Conservation (phyloP, 1,140 invertebrate species). For the Apolygus lucorum region DNA sequence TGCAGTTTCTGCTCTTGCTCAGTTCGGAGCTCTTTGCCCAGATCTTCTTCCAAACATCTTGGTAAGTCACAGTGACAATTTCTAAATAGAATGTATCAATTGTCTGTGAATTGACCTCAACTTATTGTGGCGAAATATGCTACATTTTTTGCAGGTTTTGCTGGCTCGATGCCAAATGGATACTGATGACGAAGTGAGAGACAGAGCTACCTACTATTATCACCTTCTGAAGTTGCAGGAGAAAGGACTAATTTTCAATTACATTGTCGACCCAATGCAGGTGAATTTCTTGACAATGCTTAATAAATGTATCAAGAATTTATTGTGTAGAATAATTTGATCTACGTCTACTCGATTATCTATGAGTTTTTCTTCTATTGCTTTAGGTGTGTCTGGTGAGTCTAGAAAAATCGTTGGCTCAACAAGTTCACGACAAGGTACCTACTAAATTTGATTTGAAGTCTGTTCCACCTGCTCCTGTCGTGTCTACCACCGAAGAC, state of each 20-base stretch:
- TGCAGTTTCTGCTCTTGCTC: slow-evolving; percentile 92
- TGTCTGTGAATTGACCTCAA: background rate
- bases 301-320: too few relatives aligned
- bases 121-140: background rate
- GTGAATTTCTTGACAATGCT: slow-evolving; percentile 31
- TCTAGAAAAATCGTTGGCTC: slow-evolving; percentile 74
- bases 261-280: slow-evolving; percentile 68
- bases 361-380: slow-evolving; percentile 8
- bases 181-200: slow-evolving; percentile 95
- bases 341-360: background rate
- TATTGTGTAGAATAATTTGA: too few relatives aligned
- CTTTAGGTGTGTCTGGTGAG: slow-evolving; percentile 67
- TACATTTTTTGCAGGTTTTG: slow-evolving; percentile 47
- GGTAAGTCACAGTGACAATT: slow-evolving; percentile 44
- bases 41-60: slow-evolving; percentile 80
- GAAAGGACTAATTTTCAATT: slow-evolving; percentile 67
- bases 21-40: slow-evolving; percentile 93
- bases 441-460: slow-evolving; percentile 81
- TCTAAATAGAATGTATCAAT: too few relatives aligned
- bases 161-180: slow-evolving; percentile 87
- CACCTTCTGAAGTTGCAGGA: slow-evolving; percentile 63
- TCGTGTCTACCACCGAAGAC: slow-evolving; percentile 44
- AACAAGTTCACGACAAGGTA: slow-evolving; percentile 68
- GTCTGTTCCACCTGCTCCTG: slow-evolving; percentile 63
- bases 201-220: slow-evolving; percentile 95